Percentiles rank a stretch among this genome's conserved stretches.
These are phyloP conservation scores for Trachemys scripta DNA, from an alignment of 2,113 vertebrate species.

Conservation along the genomic window DNA sequence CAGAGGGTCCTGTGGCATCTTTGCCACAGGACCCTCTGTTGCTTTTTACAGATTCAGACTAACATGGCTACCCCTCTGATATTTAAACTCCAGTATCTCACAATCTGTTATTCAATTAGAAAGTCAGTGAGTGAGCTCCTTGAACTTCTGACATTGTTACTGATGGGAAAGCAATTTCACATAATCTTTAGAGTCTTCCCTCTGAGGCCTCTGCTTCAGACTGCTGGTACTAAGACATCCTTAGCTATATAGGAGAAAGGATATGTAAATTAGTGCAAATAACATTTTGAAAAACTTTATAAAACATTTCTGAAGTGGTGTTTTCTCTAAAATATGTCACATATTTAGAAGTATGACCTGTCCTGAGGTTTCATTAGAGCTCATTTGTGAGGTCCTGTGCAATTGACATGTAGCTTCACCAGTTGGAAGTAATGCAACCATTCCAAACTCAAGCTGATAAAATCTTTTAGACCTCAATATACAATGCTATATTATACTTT, in stretches of 20 bases:
- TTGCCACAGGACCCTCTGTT: too few relatives aligned
- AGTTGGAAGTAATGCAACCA: not conserved
- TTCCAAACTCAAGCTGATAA: not conserved
- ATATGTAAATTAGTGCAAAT: not conserved
- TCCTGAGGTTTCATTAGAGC: not conserved
- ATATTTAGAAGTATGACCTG: not conserved
- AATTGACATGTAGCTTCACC: not conserved
- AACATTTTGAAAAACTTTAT: not conserved
- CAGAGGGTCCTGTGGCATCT: too few relatives aligned
- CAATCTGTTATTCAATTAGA: not conserved
- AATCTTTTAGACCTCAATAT: not conserved
- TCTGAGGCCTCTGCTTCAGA: not conserved
- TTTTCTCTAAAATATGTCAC: not conserved
- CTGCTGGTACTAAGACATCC: not conserved
- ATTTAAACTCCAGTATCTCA: not conserved
- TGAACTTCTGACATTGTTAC: not conserved
- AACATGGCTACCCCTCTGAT: too few relatives aligned
- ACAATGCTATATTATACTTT: not conserved
- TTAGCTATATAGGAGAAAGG: not conserved
- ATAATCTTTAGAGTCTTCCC: not conserved
- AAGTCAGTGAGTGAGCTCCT: not conserved
- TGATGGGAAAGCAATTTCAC: not conserved
- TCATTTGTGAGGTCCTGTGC: not conserved
- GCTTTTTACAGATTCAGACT: too few relatives aligned
- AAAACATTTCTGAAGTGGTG: not conserved